Conservation (phyloP, 1,140 invertebrate genomes). For the Ephestia elutella region DNA sequence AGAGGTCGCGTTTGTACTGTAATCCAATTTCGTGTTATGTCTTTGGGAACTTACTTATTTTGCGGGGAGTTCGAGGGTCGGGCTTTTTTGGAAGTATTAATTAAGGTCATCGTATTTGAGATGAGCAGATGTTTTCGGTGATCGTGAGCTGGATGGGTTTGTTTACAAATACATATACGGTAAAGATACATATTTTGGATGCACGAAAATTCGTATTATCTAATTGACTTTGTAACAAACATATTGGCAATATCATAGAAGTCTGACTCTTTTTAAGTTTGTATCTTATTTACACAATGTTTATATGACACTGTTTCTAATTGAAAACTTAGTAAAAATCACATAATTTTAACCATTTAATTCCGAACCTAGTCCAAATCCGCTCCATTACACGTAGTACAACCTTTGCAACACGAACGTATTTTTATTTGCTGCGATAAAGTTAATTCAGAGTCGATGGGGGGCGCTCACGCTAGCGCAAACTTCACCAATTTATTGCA, state of each 20-base stretch:
- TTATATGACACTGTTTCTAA: too few relatives aligned
- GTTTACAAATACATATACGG: neutral
- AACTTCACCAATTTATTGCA: slow-evolving; percentile 8
- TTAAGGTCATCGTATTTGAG: slow-evolving; percentile 45
- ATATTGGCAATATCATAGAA: too few relatives aligned
- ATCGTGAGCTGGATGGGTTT: neutral
- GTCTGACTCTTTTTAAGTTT: too few relatives aligned
- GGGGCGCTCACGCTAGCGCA: slow-evolving; percentile 1
- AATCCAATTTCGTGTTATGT: slow-evolving; percentile 72
- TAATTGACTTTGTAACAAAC: too few relatives aligned
- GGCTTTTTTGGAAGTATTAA: slow-evolving; percentile 64
- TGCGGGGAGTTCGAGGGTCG: slow-evolving; percentile 47
- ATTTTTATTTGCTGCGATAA: slow-evolving; percentile 8
- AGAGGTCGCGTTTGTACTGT: slow-evolving; percentile 52
- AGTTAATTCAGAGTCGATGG: slow-evolving; percentile 10
- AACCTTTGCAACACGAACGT: neutral
- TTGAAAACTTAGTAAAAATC: too few relatives aligned
- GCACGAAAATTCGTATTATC: too few relatives aligned
- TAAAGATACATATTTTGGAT: neutral
- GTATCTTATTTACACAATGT: too few relatives aligned
- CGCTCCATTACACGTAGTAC: neutral
- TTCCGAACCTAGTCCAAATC: too few relatives aligned
- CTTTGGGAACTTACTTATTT: slow-evolving; percentile 67
- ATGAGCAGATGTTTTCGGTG: slow-evolving; percentile 2
- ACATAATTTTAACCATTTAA: too few relatives aligned